Conservation (phyloP, 2,797 vertebrate genomes). For the Sebastiscus albofasciatus region DNA sequence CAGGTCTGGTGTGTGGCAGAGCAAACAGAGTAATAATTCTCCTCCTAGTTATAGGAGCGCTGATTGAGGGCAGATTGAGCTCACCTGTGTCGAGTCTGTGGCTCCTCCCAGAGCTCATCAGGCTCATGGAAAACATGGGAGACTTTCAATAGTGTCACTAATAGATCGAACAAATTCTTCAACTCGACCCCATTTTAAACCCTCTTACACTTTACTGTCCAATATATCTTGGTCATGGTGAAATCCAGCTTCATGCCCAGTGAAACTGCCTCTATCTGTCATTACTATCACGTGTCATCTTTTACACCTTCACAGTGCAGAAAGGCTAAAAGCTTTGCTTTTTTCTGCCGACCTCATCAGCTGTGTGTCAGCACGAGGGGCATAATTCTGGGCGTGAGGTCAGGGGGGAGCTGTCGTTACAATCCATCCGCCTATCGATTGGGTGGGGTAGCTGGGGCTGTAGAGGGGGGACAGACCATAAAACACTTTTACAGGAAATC, state of each 20-base stretch:
- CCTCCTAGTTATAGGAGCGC: not conserved
- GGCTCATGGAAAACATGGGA: not conserved
- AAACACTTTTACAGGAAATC: constrained; percentile 77
- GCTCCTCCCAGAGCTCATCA: too few species aligned
- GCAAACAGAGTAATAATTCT: not conserved
- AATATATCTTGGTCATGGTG: constrained; percentile 28
- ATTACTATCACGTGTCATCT: constrained; percentile 57
- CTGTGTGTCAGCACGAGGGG: constrained; percentile 55
- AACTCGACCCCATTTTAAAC: constrained; percentile 13
- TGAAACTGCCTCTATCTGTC: constrained; percentile 58
- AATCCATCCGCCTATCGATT: constrained; percentile 72
- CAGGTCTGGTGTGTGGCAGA: not conserved
- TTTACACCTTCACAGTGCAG: constrained; percentile 57
- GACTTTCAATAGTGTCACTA: not conserved
- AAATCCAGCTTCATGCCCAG: constrained; percentile 30
- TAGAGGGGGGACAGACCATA: constrained; percentile 47
- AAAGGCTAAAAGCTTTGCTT: constrained; percentile 59
- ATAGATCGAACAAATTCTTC: constrained; percentile 23
- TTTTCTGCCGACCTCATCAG: constrained; percentile 77
- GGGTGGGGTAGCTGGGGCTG: constrained; percentile 48
- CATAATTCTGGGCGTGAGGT: constrained; percentile 68
- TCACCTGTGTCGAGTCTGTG: not conserved
- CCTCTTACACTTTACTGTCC: constrained; percentile 29
- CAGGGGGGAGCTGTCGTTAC: constrained; percentile 57
- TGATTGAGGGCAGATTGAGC: not conserved